These are phyloP conservation scores for Mizuhopecten yessoensis DNA, from an alignment of 1,140 invertebrate species.

Conservation along the genomic window DNA sequence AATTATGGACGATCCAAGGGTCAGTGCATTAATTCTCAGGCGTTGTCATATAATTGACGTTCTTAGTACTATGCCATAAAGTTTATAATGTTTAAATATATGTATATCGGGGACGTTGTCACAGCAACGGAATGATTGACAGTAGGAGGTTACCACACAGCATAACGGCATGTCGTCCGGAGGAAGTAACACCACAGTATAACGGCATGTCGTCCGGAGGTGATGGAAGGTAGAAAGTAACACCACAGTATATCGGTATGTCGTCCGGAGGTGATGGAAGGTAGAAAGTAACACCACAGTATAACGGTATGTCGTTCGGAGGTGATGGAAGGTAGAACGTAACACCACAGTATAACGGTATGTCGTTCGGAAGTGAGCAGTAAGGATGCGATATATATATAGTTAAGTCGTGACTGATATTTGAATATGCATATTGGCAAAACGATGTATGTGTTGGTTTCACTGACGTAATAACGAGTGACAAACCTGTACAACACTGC, in stretches of 20 bases:
- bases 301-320: not conserved
- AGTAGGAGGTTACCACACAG: not conserved
- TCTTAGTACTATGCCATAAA: not conserved
- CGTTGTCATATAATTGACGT: not conserved
- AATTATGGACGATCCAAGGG: not conserved
- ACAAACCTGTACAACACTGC: constrained; percentile 37
- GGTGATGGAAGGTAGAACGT: not conserved
- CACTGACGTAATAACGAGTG: constrained; percentile 16
- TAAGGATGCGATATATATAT: too few species aligned
- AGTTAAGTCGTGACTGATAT: not conserved
- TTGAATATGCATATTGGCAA: constrained; percentile 5
- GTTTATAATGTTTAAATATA: not conserved
- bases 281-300: not conserved
- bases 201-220: not conserved
- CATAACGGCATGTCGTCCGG: not conserved
- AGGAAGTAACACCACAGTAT: not conserved
- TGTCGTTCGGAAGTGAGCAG: too few species aligned
- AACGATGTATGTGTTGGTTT: constrained; percentile 4
- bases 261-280: not conserved
- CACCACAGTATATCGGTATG: not conserved
- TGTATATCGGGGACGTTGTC: constrained; percentile 21
- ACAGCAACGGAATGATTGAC: constrained; percentile 25
- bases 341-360: too few species aligned
- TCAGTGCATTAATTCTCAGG: not conserved
- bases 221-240: not conserved